Percentiles rank a stretch among this genome's conserved stretches.
These are phyloP conservation scores for Drosophila hydei DNA, from an alignment of 1,140 invertebrate genomes.

Conservation along the genomic window DNA sequence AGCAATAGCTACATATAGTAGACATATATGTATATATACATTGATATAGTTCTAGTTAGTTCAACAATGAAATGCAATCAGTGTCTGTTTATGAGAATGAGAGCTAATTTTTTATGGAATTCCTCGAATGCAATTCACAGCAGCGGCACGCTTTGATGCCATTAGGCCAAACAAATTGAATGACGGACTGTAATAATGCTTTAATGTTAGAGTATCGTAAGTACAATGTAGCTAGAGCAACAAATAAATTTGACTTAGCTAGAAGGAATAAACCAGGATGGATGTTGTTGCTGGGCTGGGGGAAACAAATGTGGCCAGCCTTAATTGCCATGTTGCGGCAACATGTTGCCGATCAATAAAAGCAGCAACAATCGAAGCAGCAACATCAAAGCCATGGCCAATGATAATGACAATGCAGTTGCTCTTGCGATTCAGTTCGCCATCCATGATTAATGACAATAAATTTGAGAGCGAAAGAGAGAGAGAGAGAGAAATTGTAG, in stretches of 20 bases:
- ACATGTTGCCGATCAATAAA: constrained; percentile 80
- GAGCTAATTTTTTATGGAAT: neutral
- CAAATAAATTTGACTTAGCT: constrained; percentile 64
- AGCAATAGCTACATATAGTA: neutral
- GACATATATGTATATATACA: neutral
- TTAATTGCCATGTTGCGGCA: constrained; percentile 79
- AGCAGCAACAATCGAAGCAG: constrained; percentile 56
- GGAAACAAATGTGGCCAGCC: constrained; percentile 46
- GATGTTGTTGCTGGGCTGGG: neutral
- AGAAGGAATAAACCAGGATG: constrained; percentile 16
- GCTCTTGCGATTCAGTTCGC: constrained; percentile 5
- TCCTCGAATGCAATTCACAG: neutral
- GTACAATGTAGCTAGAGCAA: constrained; percentile 66
- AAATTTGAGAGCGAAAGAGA: constrained; percentile 65
- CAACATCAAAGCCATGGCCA: constrained; percentile 51
- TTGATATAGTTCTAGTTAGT: neutral
- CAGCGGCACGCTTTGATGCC: constrained; percentile 14
- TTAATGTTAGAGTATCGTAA: constrained; percentile 40
- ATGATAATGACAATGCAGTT: constrained; percentile 70
- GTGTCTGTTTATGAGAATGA: neutral
- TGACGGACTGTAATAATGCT: constrained; percentile 24
- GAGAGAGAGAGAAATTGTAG: constrained; percentile 18
- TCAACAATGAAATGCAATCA: neutral
- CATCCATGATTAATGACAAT: constrained; percentile 80
- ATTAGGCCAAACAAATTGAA: constrained; percentile 11